These are phyloP conservation scores for Microplitis demolitor DNA, from an alignment of 1,140 invertebrate genomes.

Conservation along the genomic window DNA sequence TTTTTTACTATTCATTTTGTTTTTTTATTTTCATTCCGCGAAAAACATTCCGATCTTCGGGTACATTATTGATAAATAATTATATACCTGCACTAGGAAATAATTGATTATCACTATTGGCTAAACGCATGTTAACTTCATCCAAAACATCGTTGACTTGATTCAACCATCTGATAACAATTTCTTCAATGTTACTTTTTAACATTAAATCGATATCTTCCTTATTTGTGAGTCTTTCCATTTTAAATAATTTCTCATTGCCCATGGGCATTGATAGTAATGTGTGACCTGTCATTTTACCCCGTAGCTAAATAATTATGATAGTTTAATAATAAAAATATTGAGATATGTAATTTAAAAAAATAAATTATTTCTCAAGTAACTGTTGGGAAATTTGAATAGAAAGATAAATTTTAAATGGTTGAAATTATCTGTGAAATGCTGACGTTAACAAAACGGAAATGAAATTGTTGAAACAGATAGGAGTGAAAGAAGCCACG, in stretches of 20 bases:
- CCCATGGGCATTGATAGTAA: conserved; percentile 80
- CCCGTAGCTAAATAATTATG: conserved; percentile 55
- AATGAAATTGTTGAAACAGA: conserved; percentile 20
- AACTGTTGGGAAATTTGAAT: too few relatives aligned
- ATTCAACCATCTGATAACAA: conserved; percentile 82
- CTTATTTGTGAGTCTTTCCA: conserved; percentile 58
- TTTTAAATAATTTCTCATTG: conserved; percentile 70
- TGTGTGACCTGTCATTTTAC: conserved; percentile 70
- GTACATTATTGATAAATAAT: neutral
- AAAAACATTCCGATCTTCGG: too few relatives aligned
- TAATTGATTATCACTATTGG: conserved; percentile 66
- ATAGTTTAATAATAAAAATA: neutral
- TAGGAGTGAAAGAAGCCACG: conserved; percentile 3
- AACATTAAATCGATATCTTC: conserved; percentile 69
- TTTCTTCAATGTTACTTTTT: conserved; percentile 77
- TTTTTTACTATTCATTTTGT: too few relatives aligned
- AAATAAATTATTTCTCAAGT: neutral
- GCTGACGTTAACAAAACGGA: conserved; percentile 6
- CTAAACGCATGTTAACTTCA: conserved; percentile 69
- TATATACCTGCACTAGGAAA: conserved; percentile 66
- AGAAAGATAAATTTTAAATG: too few relatives aligned
- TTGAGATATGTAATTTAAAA: neutral
- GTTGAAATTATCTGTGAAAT: neutral
- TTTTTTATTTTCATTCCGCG: too few relatives aligned
- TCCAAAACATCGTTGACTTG: conserved; percentile 79